Percentiles rank a stretch among this genome's conserved stretches.
Evolutionary conservation across 2,888 invertebrate genomes (phyloP).

Genomic region (Hedychridium roseum): DNA sequence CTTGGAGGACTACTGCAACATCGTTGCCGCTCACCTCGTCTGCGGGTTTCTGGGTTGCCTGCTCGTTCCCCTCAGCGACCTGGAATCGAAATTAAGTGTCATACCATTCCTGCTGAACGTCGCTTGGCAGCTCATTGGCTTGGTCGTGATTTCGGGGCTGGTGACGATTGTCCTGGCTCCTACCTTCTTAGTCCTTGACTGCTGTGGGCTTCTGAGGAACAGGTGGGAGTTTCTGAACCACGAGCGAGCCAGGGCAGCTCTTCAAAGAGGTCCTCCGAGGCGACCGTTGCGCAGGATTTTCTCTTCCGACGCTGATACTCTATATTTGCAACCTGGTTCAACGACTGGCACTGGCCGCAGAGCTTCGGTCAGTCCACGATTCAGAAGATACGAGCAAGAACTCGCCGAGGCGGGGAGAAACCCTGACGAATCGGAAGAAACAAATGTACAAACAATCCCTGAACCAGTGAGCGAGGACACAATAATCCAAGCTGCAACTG

Average conservation of each 20-base stretch:
- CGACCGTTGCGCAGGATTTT: constrained; percentile 40
- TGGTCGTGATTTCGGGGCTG: constrained; percentile 26
- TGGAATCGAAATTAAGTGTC: not conserved
- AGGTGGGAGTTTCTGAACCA: constrained; percentile 47
- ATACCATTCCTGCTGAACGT: constrained; percentile 26
- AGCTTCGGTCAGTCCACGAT: not conserved
- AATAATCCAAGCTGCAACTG: too few species aligned
- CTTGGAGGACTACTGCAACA: constrained; percentile 60
- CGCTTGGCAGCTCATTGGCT: constrained; percentile 44
- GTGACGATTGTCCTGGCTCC: constrained; percentile 28
- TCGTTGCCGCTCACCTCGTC: constrained; percentile 51
- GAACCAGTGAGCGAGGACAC: too few species aligned
- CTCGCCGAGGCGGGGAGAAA: constrained; percentile 1
- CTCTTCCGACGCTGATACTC: constrained; percentile 24
- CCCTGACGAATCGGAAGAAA: too few species aligned
- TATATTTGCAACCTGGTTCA: constrained; percentile 42
- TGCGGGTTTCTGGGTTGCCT: constrained; percentile 51
- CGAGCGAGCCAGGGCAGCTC: constrained; percentile 31
- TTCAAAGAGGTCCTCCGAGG: constrained; percentile 28
- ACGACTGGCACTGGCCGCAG: constrained; percentile 2
- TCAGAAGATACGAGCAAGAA: constrained; percentile 5
- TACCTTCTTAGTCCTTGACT: constrained; percentile 32
- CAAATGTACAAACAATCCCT: too few species aligned
- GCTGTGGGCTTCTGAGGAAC: constrained; percentile 42
- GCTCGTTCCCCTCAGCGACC: constrained; percentile 43